Base-by-base conservation (phyloP, 2,113 vertebrate species). In the Trematocara stigmaticum region DNA sequence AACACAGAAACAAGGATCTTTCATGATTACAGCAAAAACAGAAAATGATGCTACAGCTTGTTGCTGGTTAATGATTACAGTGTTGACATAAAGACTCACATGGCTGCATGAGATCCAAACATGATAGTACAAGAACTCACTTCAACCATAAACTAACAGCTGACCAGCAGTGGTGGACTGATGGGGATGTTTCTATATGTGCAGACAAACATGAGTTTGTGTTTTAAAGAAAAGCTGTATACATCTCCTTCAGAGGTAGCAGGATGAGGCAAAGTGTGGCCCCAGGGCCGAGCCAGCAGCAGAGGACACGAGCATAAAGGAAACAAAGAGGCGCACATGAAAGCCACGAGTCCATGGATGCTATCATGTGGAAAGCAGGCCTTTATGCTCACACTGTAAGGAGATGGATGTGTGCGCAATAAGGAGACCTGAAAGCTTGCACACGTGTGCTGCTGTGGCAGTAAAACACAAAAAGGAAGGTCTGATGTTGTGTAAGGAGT, bases 321-420 rank as follows among this genome's bases (percentile, higher is more conserved):
- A 82, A 34, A 84, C 87, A 85, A 74, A 82, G 82, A 71, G 40
- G 61, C 34, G 18, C 3, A 7, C 38, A 66, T 80, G 79, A 88
- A 84, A 80, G 88, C 23, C 35, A 10, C 1, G 64, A 23, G 42
- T 86, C 66, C 45, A 49, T 45, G 74, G 90, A 59, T 6, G 52
- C 84, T 40, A 2, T 91, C 83, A 85, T 69, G 87, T 88, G 90
- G 89, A 90, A 89, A 85, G 84, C 61, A 5, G 80, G 38, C 34
- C 84, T 92, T 92, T 91, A 87, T 90, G 89, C 52, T 52, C 13
- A 2, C 15, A 55, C 83, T 79, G 86, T 35, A 29, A 51, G 84
- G 85, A 89, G 53, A 80, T 83, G 85, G 34, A 86, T 49, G 23
- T 34, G 23, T 87, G 84, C 20, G 91, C 87, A 89, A 89, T 69